A percentile compares a stretch with the other conserved stretches of the same genome.
Conservation (phyloP, 2,888 invertebrate species). For the Lymantria monacha region DNA sequence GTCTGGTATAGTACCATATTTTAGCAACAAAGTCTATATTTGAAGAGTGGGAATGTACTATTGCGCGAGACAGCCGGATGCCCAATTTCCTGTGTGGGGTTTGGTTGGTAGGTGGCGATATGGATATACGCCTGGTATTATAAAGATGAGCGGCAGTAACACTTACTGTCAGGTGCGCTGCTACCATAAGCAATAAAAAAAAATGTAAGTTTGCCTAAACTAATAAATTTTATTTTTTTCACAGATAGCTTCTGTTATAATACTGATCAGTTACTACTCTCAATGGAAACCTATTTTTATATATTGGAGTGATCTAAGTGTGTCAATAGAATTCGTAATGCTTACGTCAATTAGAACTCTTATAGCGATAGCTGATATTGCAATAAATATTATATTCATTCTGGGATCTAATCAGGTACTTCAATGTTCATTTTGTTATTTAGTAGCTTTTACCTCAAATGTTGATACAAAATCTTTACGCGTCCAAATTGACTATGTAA, state of each 20-base stretch:
- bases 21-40: no score
- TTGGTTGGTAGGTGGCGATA: no score
- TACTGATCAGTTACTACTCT: not conserved
- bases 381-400: constrained; percentile 13
- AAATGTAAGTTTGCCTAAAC: no score
- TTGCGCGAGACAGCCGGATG: no score
- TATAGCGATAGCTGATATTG: constrained; percentile 6
- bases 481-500: not conserved
- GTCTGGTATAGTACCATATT: no score
- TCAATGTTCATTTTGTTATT: not conserved
- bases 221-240: not conserved
- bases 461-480: not conserved
- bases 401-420: not conserved
- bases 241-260: not conserved
- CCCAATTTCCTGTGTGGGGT: no score
- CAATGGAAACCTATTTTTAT: no score
- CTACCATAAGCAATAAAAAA: no score
- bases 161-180: no score
- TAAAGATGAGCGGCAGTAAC: no score
- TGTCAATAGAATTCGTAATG: not conserved
- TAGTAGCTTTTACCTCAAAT: not conserved
- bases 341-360: not conserved
- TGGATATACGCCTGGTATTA: no score
- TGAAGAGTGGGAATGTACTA: no score
- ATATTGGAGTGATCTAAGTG: not conserved